Conservation (phyloP, 2,797 vertebrate genomes). For the Scolopax rusticola region DNA sequence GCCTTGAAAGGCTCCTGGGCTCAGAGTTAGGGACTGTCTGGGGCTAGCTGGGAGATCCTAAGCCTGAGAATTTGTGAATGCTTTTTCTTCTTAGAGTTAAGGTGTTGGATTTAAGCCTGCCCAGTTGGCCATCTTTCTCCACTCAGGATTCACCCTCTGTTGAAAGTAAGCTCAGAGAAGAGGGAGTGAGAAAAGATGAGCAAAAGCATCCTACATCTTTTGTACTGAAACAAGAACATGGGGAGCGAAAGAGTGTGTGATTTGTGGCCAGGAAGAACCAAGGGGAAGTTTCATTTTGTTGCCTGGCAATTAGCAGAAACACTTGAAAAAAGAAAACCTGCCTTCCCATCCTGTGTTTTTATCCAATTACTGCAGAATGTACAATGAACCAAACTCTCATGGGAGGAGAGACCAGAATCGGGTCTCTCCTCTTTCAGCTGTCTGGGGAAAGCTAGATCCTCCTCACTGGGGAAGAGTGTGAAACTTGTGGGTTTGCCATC, state of each 20-base stretch:
- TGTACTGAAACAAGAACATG: background rate
- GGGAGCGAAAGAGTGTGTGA: background rate
- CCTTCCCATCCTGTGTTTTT: constrained; percentile 20
- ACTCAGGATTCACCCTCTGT: background rate
- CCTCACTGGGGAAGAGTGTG: background rate
- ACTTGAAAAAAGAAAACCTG: constrained; percentile 40
- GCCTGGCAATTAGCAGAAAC: constrained; percentile 26
- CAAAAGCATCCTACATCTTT: background rate
- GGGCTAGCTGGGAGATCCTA: background rate
- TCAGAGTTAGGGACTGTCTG: background rate
- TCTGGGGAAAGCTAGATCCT: background rate
- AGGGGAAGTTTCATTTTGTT: constrained; percentile 30
- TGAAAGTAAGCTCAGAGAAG: background rate
- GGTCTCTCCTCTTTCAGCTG: constrained; percentile 14
- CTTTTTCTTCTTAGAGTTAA: background rate
- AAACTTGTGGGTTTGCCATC: background rate
- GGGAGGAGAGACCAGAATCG: constrained; percentile 13
- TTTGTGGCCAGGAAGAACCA: background rate
- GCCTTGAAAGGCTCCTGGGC: background rate
- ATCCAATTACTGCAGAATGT: constrained; percentile 27
- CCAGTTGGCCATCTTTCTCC: background rate
- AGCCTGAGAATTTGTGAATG: background rate
- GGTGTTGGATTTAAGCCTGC: background rate
- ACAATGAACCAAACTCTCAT: constrained; percentile 26
- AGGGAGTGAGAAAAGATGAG: background rate